Evolutionary conservation across 2,797 vertebrate genomes (phyloP).

Genomic region (Sciaenops ocellatus): DNA sequence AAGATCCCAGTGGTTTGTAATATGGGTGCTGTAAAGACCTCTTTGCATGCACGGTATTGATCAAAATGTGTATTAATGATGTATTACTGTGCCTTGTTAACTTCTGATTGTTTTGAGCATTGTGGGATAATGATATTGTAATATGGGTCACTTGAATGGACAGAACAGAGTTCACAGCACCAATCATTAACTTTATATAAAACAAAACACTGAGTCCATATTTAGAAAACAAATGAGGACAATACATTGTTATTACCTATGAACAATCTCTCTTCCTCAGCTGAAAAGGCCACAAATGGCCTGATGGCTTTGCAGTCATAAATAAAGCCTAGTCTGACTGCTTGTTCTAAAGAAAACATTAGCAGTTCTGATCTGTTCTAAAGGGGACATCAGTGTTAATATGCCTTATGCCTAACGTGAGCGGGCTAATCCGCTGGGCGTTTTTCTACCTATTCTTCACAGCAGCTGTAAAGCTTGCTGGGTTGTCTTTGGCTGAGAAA

Average conservation of each 20-base stretch:
- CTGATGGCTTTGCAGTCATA: slow-evolving; percentile 74
- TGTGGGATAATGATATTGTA: slow-evolving; percentile 28
- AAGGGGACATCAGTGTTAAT: slow-evolving; percentile 64
- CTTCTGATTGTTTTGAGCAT: slow-evolving; percentile 52
- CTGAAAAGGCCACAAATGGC: slow-evolving; percentile 79
- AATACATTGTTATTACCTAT: slow-evolving; percentile 40
- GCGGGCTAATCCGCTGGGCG: slow-evolving; percentile 59
- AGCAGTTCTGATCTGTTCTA: slow-evolving; percentile 69
- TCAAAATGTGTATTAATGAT: slow-evolving; percentile 61
- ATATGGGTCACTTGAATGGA: not conserved
- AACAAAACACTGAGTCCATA: slow-evolving; percentile 35
- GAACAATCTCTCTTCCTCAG: slow-evolving; percentile 67
- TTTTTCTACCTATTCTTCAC: slow-evolving; percentile 74
- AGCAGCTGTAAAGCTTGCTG: slow-evolving; percentile 75
- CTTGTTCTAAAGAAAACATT: slow-evolving; percentile 72
- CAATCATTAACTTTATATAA: slow-evolving; percentile 32
- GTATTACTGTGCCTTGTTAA: slow-evolving; percentile 58
- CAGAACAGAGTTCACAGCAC: not conserved
- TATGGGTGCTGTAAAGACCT: slow-evolving; percentile 46
- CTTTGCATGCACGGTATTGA: slow-evolving; percentile 31
- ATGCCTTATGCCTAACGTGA: slow-evolving; percentile 47
- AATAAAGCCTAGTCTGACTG: slow-evolving; percentile 67
- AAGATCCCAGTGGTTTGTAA: slow-evolving; percentile 59
- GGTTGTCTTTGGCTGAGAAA: slow-evolving; percentile 73
- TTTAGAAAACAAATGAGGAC: slow-evolving; percentile 52